Evolutionary conservation across 2,888 invertebrate genomes (phyloP).

Genomic region (Pegoplata infirma): DNA sequence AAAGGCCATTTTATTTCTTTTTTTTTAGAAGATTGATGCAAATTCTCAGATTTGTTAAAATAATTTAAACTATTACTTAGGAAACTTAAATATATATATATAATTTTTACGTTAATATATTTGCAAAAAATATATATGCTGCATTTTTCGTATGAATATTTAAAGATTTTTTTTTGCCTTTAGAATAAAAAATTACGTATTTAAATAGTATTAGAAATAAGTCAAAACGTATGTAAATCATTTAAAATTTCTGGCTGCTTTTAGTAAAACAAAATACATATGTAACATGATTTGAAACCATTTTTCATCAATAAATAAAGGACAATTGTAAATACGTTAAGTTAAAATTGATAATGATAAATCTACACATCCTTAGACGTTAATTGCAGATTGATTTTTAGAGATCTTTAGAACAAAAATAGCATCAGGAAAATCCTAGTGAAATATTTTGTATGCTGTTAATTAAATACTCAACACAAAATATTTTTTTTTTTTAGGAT

Average conservation of each 20-base stretch:
- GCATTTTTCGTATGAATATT: too few species aligned
- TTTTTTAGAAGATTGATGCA: constrained; percentile 30
- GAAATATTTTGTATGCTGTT: not conserved
- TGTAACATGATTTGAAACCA: constrained; percentile 24
- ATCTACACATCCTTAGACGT: not conserved
- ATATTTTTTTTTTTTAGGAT: too few species aligned
- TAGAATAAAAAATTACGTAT: not conserved
- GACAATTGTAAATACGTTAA: constrained; percentile 49
- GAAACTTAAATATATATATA: too few species aligned
- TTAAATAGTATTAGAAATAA: too few species aligned
- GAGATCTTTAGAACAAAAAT: too few species aligned
- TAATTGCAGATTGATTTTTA: too few species aligned
- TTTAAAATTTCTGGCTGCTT: not conserved
- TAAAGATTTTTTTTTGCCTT: not conserved
- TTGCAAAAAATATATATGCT: too few species aligned
- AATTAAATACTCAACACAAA: too few species aligned
- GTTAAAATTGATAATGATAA: constrained; percentile 28
- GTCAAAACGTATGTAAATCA: not conserved
- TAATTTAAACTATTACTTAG: constrained; percentile 8
- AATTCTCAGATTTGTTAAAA: constrained; percentile 21
- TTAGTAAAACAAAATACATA: not conserved
- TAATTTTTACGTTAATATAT: too few species aligned
- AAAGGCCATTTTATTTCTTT: constrained; percentile 12
- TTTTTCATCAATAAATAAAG: constrained; percentile 24
- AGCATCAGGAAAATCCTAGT: too few species aligned